Base-by-base conservation (phyloP, 2,888 invertebrate species). In the Ecliptopera silaceata region DNA sequence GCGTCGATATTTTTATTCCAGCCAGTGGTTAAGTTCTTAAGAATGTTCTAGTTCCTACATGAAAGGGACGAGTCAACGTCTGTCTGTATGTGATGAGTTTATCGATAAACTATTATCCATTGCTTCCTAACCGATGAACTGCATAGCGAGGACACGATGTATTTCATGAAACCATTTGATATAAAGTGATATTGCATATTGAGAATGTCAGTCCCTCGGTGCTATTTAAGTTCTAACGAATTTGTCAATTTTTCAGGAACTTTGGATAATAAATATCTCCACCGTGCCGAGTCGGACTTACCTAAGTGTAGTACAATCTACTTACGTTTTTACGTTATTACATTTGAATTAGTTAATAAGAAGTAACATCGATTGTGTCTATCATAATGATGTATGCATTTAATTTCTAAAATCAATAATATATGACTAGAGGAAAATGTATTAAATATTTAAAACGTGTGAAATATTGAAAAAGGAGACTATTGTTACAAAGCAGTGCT, bases 231-330 rank as follows among this genome's bases (percentile, higher is more conserved):
- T 29, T 31, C 45, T 56, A 50, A 45, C 26, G 26, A 32, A 44
- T 39, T 13, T 38, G 13, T 34, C 26, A 48, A 22, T 55, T 43
- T 47, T 49, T 41, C 41, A 50, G 50, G 45, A 50, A 56, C 50
- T 56, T 56, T 56, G 56, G 48, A 44, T 50, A 50, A 46, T 50
- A 2, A 34, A 50, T 56, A 56, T 56, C 45, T 56, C 56, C 50
- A 56, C 50, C 50, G 56, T 56, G 56, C 50, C 45, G 31, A 22
- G 44, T 49, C 29, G 43, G 54, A 31, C 47, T 44, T 55, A 55
- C 43, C 38, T 49, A 44, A 36, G 47, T 18, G 48, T 48, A 48
- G 34, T 26, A 42, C 29, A 47, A 48, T 43, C 42, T 47, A 43
- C 38, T 32, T 31, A 22, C 6, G n/a, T 39, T 34, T 38, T 48